Percentiles rank a stretch among this genome's conserved stretches.
phyloP scores from a whole-genome alignment of 2,888 invertebrate species.

The Ditylenchus weischeri region DNA sequence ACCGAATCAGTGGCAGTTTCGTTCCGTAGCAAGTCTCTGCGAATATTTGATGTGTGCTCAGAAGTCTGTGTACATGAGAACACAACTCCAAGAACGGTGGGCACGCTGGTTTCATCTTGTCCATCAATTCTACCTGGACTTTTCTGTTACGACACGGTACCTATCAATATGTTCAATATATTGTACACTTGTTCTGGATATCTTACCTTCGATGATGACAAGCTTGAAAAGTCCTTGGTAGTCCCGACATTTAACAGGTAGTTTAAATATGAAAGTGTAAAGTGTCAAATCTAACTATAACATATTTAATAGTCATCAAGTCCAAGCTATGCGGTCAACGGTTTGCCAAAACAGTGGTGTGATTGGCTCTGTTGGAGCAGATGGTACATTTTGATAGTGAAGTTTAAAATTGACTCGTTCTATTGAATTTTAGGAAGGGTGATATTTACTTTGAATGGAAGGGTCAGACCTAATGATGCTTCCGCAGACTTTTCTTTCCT shows the following conservation, averaged over 20 bases:
- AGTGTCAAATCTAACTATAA: not conserved
- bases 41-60: constrained; percentile 13
- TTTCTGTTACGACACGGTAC: constrained; percentile 25
- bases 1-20: constrained; percentile 5
- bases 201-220: not conserved
- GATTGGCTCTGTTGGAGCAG: constrained; percentile 31
- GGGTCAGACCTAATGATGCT: constrained; percentile 24
- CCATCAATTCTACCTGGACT: constrained; percentile 27
- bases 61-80: constrained; percentile 20
- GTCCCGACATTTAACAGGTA: constrained; percentile 15
- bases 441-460: constrained; percentile 28
- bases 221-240: constrained; percentile 2
- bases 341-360: constrained; percentile 34
- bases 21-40: not conserved
- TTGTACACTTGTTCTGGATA: constrained; percentile 6
- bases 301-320: constrained; percentile 14
- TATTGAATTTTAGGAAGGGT: too few species aligned
- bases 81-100: constrained; percentile 22
- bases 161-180: constrained; percentile 12
- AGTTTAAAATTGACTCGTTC: too few species aligned
- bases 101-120: constrained; percentile 20
- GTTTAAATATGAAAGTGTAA: constrained; percentile 5
- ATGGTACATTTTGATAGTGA: constrained; percentile 26
- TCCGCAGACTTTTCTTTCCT: not conserved
- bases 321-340: constrained; percentile 22